These are phyloP conservation scores for Falcunculus frontatus DNA, from an alignment of 2,113 vertebrate genomes.

Conservation along the genomic window DNA sequence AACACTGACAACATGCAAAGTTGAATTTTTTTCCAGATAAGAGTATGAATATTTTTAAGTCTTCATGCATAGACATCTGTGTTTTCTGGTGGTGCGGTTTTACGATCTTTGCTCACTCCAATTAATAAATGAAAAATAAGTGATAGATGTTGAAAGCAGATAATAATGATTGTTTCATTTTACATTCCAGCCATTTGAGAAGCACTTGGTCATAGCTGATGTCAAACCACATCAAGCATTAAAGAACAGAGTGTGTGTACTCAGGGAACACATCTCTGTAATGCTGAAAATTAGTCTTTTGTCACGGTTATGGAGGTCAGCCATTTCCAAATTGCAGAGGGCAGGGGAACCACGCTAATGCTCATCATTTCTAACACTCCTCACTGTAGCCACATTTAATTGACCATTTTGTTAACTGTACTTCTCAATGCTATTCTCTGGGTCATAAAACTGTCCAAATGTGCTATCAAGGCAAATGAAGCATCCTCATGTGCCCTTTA, in stretches of 20 bases:
- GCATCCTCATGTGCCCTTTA: not conserved
- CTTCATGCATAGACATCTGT: not conserved
- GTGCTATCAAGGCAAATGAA: not conserved
- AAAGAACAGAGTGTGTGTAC: not conserved
- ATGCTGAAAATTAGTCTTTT: not conserved
- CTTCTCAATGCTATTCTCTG: not conserved
- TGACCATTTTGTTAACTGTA: not conserved
- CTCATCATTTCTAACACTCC: not conserved
- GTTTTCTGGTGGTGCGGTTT: not conserved
- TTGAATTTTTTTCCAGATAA: not conserved
- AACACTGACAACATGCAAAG: not conserved
- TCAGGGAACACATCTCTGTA: not conserved
- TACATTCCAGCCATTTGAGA: not conserved
- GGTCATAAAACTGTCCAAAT: not conserved
- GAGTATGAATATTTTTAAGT: not conserved
- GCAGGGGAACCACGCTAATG: accelerated
- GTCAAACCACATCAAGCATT: not conserved
- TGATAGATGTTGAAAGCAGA: not conserved
- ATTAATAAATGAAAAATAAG: not conserved
- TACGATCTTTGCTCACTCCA: not conserved
- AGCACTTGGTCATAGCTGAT: not conserved
- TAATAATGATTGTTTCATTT: not conserved
- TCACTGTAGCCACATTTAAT: not conserved
- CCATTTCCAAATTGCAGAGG: not conserved
- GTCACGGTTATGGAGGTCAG: not conserved